Evolutionary conservation across 2,888 invertebrate species (phyloP).

Genomic region (Troides aeacus): DNA sequence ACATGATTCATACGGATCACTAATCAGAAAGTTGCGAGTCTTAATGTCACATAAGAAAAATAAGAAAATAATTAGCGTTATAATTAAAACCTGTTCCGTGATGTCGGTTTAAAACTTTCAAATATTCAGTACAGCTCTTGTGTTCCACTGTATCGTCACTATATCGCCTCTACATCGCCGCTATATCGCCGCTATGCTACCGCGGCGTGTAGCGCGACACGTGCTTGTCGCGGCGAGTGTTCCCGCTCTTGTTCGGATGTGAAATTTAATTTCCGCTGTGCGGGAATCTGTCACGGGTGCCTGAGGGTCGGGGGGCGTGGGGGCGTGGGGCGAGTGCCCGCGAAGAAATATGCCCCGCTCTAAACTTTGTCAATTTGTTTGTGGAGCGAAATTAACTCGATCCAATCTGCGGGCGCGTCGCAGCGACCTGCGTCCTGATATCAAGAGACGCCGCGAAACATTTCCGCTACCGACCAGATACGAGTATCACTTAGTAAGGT

Average conservation of each 20-base stretch:
- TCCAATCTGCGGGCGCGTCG: conserved; percentile 73
- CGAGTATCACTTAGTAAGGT: conserved; percentile 51
- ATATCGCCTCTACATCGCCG: neutral
- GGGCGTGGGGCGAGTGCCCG: conserved; percentile 44
- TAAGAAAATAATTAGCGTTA: no score
- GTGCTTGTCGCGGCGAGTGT: conserved; percentile 65
- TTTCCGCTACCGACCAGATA: conserved; percentile 50
- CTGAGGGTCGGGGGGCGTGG: conserved; percentile 46
- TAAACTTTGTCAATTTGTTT: conserved; percentile 81
- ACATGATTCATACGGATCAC: no score
- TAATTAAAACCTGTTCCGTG: no score
- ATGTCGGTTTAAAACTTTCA: no score
- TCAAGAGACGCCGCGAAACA: conserved; percentile 54
- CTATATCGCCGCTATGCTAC: conserved; percentile 42
- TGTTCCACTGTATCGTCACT: neutral
- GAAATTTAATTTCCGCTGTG: conserved; percentile 79
- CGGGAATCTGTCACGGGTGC: conserved; percentile 70
- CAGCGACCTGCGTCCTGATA: conserved; percentile 66
- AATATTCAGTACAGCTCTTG: conserved; percentile 9
- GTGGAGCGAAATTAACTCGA: conserved; percentile 80
- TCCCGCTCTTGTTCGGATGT: conserved; percentile 77
- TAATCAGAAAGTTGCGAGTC: no score
- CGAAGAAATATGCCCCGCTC: conserved; percentile 79
- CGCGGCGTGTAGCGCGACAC: conserved; percentile 51
- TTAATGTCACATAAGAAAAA: no score